Base-by-base conservation (phyloP, 2,113 vertebrate species). In the Rhagologus leucostigma region DNA sequence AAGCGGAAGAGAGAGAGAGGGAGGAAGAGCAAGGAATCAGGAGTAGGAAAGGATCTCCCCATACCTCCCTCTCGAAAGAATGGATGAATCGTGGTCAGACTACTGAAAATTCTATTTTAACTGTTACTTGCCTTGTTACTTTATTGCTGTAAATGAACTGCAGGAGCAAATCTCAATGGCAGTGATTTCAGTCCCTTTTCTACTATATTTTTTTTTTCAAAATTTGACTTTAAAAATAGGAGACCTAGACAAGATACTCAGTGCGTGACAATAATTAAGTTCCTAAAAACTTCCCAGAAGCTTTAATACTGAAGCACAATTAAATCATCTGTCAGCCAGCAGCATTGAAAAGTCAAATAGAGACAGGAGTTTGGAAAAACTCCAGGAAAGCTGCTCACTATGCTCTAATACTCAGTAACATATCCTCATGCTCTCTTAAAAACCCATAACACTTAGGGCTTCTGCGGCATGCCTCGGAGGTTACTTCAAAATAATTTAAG, bases 271-370 rank as follows among this genome's bases (percentile, higher is more conserved):
- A 76, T 33, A 93, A 88, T 39, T 41, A 65, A 13, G 55, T 85
- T 94, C 35, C 42, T 69, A 76, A 84, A 90, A 91, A 49, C 62
- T 79, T 76, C 42, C 53, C 49, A 47, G 55, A 71, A 87, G 62
- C 60, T 74, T 95, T 86, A 83, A 85, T 53, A 65, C 10, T 39
- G 39, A 76, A 79, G 35, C 13, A 62, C 52, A 89, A 88, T 83
- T 80, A 95, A 89, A 84, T 89, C n/a, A 89, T 65, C 74, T 89
- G 87, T 89, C 91, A 87, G 53, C 35, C 49, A 86, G 57, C 37
- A 91, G 62, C 77, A 83, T 85, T 73, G 79, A 79, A 59, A 87
- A 94, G 52, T 75, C 64, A 93, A 49, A 75, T 3, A 82, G 53
- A 87, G 74, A 84, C 44, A 90, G 22, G n/a, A 67, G 60, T n/a